Evolutionary conservation across 2,797 vertebrate genomes (phyloP).

Genomic region (Myotis findleyi): DNA sequence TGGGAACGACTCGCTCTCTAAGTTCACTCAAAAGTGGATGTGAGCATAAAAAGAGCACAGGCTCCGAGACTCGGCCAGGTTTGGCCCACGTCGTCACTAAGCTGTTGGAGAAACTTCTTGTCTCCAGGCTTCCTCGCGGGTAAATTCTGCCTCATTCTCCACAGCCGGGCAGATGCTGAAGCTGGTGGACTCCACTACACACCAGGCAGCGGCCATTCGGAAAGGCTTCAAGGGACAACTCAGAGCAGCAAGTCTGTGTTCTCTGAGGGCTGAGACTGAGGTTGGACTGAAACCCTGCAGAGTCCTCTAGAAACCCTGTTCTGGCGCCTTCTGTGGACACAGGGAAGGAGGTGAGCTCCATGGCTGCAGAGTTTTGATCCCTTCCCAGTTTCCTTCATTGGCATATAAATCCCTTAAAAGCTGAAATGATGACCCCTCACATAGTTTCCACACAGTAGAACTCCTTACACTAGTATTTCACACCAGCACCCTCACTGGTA

Average conservation of each 20-base stretch:
- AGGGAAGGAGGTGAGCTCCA: not conserved
- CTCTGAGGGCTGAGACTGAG: not conserved
- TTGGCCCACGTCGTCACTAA: not conserved
- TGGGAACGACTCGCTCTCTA: not conserved
- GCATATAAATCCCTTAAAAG: not conserved
- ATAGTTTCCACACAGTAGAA: no score
- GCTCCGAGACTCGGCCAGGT: not conserved
- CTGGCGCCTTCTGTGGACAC: not conserved
- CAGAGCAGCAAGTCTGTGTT: not conserved
- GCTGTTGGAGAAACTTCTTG: not conserved
- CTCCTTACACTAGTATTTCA: not conserved
- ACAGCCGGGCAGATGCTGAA: not conserved
- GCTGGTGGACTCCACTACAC: not conserved
- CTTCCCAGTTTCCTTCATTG: not conserved
- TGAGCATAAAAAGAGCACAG: not conserved
- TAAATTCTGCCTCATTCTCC: not conserved
- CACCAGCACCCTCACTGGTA: no score
- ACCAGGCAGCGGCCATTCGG: not conserved
- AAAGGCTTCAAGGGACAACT: not conserved
- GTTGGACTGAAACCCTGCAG: not conserved
- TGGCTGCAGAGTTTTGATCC: not conserved
- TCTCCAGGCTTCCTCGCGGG: fast-evolving
- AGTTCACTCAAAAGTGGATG: conserved; percentile 42
- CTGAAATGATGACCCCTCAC: not conserved
- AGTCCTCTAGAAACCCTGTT: not conserved